Conservation (phyloP, 2,888 invertebrate genomes). For the Spicauda simplicius region DNA sequence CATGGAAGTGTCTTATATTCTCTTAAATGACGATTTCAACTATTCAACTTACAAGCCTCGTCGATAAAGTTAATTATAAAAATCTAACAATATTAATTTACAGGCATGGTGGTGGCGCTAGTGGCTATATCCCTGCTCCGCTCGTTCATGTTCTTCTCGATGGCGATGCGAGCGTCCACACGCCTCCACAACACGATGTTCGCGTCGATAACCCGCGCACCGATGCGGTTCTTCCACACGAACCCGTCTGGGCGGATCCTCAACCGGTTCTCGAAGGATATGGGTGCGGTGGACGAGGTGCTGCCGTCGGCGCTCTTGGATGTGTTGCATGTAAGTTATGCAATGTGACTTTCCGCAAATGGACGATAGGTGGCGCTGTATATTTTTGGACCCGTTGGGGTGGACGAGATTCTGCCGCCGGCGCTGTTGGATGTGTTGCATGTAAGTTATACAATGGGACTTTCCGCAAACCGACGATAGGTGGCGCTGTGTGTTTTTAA, state of each 20-base stretch:
- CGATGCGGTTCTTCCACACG: conserved; percentile 94
- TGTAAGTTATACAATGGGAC: conserved; percentile 51
- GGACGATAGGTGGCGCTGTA: too few relatives aligned
- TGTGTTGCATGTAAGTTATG: conserved; percentile 76
- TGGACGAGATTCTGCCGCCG: conserved; percentile 86
- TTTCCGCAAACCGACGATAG: too few relatives aligned
- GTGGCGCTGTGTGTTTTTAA: too few relatives aligned
- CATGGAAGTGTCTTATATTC: too few relatives aligned
- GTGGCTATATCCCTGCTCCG: conserved; percentile 79
- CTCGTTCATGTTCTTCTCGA: conserved; percentile 85
- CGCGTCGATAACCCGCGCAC: conserved; percentile 90
- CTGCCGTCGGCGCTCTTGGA: conserved; percentile 86
- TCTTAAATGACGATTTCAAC: too few relatives aligned
- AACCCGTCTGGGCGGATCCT: conserved; percentile 93
- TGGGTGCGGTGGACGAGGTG: conserved; percentile 89
- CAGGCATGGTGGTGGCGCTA: conserved; percentile 79
- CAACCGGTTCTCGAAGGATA: conserved; percentile 96
- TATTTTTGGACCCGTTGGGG: too few relatives aligned
- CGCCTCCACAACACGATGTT: conserved; percentile 94
- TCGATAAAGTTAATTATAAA: background rate
- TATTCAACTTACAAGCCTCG: too few relatives aligned
- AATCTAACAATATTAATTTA: background rate
- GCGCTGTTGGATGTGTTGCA: conserved; percentile 86
- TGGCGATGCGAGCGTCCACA: conserved; percentile 90
- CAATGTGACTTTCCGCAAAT: too few relatives aligned